phyloP scores from a whole-genome alignment of 2,888 invertebrate species.

The Chrysolina haemoptera region DNA sequence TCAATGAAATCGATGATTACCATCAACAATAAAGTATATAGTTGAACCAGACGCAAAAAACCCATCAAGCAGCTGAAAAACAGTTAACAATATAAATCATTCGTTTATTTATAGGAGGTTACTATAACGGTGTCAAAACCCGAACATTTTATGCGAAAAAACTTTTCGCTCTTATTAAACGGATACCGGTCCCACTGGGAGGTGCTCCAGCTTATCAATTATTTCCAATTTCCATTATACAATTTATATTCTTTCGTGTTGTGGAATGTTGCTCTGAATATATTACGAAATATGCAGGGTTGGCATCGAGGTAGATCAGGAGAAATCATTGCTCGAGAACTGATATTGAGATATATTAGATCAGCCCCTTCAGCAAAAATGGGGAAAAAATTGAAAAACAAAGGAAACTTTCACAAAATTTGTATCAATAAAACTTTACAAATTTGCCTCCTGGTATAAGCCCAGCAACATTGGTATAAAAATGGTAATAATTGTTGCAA shows the following conservation, averaged over 20 bases:
- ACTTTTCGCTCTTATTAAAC: slow-evolving; percentile 39
- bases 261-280: slow-evolving; percentile 48
- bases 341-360: not conserved
- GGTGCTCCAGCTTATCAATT: slow-evolving; percentile 42
- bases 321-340: not conserved
- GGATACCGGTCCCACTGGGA: slow-evolving; percentile 32
- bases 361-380: too few relatives aligned
- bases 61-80: not conserved
- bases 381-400: too few relatives aligned
- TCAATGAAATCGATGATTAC: not conserved
- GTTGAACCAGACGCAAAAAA: not conserved
- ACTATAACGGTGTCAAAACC: slow-evolving; percentile 27
- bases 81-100: slow-evolving; percentile 5
- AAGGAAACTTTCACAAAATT: too few relatives aligned
- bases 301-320: slow-evolving; percentile 1
- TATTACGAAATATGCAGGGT: slow-evolving; percentile 32
- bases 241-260: slow-evolving; percentile 40
- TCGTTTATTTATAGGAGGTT: slow-evolving; percentile 18
- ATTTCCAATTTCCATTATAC: slow-evolving; percentile 39
- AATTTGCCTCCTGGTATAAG: too few relatives aligned
- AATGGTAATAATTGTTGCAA: too few relatives aligned
- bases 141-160: slow-evolving; percentile 24
- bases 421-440: too few relatives aligned
- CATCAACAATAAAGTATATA: not conserved
- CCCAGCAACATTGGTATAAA: too few relatives aligned